Base-by-base conservation (phyloP, 2,797 vertebrate genomes). In the Paguma larvata region DNA sequence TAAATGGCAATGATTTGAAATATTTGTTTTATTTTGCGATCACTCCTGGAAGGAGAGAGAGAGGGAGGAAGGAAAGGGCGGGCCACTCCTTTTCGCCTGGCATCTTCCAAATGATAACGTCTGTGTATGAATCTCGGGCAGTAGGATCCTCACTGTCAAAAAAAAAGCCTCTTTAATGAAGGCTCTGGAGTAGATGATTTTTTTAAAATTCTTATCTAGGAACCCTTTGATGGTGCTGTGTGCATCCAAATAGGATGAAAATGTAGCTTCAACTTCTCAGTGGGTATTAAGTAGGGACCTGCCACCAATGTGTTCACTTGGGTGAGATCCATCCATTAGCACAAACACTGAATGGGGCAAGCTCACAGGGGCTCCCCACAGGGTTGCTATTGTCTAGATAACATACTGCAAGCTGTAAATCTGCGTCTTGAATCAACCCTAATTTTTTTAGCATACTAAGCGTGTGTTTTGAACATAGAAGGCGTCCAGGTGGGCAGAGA, bases 301-400 rank as follows among this genome's bases (percentile, higher is more conserved):
- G 67, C 77, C 51, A 59, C 77, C 77, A 51, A 5, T 32, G 94
- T 44, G 56, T 82, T 92, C 68, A 0, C 0, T 96, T 97, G 96
- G 91, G 73, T 80, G 53, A 86, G 94, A 87, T 88, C 89, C 90
- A 95, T 97, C 98, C 95, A 51, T 97, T 98, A 98, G 84, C 93
- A 95, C 94, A 95, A 97, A 73, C 91, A 80, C 4, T 83, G 94
- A 95, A 97, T 84, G 95, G 97, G 96, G 75, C 95, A 84, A 85
- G 95, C 89, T 98, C 93, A 94, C 97, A 93, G 27, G 4, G 19
- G 84, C 97, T 98, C 97, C 98, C 98, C 73, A 93, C 98, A 96
- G 98, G 95, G 97, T 94, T 91, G 94, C 93, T 1, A 12, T 97
- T 98, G 96, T 98, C 98, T 98, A 5, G 4, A 95, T 98, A 98